phyloP scores from a whole-genome alignment of 1,140 invertebrate species.

The Drosophila dunni region DNA sequence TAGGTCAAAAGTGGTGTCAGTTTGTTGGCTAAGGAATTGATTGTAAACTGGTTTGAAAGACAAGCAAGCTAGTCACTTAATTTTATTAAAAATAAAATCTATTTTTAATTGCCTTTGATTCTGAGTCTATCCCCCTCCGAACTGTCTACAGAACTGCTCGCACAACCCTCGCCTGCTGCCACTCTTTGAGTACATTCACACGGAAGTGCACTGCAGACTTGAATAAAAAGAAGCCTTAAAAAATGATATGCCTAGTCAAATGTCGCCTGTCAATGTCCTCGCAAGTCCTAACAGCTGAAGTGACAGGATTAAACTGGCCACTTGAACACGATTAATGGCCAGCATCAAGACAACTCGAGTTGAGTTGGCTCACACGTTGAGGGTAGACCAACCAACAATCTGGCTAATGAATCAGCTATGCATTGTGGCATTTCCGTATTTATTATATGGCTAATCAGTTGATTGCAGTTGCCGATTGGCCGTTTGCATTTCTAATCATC shows the following conservation, averaged over 20 bases:
- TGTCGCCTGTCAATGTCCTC: conserved; percentile 30
- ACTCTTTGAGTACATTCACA: conserved; percentile 44
- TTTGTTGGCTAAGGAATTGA: not conserved
- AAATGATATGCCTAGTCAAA: conserved; percentile 35
- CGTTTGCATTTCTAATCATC: not conserved
- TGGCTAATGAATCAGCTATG: conserved; percentile 16
- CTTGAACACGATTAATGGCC: conserved; percentile 70
- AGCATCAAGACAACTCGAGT: not conserved
- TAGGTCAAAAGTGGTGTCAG: conserved; percentile 5
- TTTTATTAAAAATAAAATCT: too few species aligned
- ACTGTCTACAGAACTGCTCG: not conserved
- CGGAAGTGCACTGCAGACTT: conserved; percentile 62
- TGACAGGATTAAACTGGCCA: conserved; percentile 72
- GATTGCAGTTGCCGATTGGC: not conserved
- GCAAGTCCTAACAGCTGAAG: conserved; percentile 52
- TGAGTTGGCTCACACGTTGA: not conserved
- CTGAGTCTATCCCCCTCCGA: too few species aligned
- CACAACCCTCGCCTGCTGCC: conserved; percentile 44
- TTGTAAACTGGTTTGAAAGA: conserved; percentile 3
- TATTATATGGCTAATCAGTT: conserved; percentile 23
- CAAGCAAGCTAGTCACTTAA: too few species aligned
- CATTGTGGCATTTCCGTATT: conserved; percentile 12
- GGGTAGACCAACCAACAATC: not conserved
- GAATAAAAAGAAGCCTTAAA: conserved; percentile 55
- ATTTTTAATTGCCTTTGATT: too few species aligned